phyloP scores from a whole-genome alignment of 2,797 vertebrate species.

The Danio kyathit region DNA sequence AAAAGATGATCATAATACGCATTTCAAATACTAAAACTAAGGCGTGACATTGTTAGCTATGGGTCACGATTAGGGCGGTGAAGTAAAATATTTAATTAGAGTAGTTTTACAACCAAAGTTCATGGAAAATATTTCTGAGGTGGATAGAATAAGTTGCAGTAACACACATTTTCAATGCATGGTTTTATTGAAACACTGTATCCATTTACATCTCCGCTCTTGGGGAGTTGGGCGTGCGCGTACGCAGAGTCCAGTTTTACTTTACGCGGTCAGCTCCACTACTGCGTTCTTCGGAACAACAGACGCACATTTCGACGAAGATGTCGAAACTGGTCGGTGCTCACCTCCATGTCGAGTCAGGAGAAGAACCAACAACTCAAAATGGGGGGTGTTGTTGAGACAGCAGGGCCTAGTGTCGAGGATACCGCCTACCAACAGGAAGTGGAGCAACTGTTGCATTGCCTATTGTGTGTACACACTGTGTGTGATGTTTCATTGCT shows the following conservation, averaged over 20 bases:
- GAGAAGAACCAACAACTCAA: slow-evolving; percentile 56
- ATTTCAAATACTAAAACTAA: not conserved
- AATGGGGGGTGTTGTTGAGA: slow-evolving; percentile 56
- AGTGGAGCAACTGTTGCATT: slow-evolving; percentile 63
- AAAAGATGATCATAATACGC: not conserved
- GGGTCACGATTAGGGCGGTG: not conserved
- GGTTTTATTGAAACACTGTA: slow-evolving; percentile 29
- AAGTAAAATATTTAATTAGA: slow-evolving; percentile 25
- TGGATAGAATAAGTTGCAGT: slow-evolving; percentile 4
- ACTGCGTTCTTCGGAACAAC: not conserved
- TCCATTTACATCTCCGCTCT: not conserved
- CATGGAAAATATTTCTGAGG: slow-evolving; percentile 30
- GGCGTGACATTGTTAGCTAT: not conserved
- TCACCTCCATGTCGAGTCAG: slow-evolving; percentile 26
- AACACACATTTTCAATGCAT: slow-evolving; percentile 21
- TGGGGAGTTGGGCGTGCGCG: not conserved
- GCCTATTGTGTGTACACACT: slow-evolving; percentile 37
- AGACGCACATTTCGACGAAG: not conserved
- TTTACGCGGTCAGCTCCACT: not conserved
- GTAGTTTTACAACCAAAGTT: slow-evolving; percentile 27
- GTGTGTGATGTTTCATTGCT: not conserved
- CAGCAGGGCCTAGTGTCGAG: slow-evolving; percentile 51
- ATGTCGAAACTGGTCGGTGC: not conserved
- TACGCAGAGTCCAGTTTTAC: not conserved
- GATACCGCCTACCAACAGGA: slow-evolving; percentile 59